A percentile compares a stretch with the other conserved stretches of the same genome.
phyloP scores from a whole-genome alignment of 2,888 invertebrate species.

The Ethmia dodecea region DNA sequence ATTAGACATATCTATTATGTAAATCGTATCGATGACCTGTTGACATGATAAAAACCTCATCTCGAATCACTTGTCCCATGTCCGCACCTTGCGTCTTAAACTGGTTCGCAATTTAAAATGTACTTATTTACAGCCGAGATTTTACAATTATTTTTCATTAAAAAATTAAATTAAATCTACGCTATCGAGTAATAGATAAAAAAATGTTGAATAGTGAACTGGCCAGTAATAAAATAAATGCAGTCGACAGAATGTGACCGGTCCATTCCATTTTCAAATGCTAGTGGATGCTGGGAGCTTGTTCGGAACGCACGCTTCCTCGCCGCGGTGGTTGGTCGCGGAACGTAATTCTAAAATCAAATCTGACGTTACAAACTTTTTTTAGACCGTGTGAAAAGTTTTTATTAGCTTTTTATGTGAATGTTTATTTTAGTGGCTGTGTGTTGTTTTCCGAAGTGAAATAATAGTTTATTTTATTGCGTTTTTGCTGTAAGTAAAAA shows the following conservation, averaged over 20 bases:
- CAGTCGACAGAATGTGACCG: constrained; percentile 17
- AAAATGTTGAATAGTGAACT: constrained; percentile 8
- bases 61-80: constrained; percentile 17
- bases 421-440: too few species aligned
- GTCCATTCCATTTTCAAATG: constrained; percentile 28
- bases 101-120: neutral
- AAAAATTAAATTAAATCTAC: neutral
- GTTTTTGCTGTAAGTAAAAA: too few species aligned
- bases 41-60: constrained; percentile 17
- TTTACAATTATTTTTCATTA: too few species aligned
- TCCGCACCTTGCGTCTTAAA: neutral
- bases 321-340: constrained; percentile 5
- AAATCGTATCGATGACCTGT: too few species aligned
- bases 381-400: neutral
- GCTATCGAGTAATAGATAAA: neutral
- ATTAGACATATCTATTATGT: too few species aligned
- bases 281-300: constrained; percentile 43
- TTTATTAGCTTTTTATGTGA: neutral
- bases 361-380: neutral
- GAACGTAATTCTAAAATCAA: constrained; percentile 5
- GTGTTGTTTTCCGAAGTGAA: too few species aligned
- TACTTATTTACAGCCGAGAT: neutral
- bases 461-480: too few species aligned
- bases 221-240: constrained; percentile 13
- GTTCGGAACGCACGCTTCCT: constrained; percentile 32